These are phyloP conservation scores for Podotricha telesiphe DNA, from an alignment of 2,888 invertebrate genomes.

Conservation along the genomic window DNA sequence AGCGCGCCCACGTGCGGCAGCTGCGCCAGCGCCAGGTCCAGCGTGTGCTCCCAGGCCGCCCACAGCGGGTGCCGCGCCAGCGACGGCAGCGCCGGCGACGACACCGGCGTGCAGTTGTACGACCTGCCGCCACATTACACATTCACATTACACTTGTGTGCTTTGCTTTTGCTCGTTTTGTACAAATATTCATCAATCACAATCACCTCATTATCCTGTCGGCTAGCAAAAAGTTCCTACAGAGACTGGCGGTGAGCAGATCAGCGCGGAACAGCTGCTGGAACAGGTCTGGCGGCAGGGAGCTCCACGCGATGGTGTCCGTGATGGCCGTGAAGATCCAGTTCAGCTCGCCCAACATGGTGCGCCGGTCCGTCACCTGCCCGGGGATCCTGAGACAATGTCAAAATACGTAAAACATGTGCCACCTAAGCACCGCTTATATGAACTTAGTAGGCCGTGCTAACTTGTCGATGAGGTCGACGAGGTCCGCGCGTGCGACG, in stretches of 20 bases:
- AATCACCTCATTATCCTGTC: slow-evolving; percentile 93
- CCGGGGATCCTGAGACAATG: slow-evolving; percentile 93
- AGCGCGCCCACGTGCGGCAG: slow-evolving; percentile 87
- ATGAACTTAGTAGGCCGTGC: too few species aligned
- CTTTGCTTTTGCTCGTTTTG: too few species aligned
- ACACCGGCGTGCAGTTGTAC: slow-evolving; percentile 98
- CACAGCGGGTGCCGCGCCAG: slow-evolving; percentile 96
- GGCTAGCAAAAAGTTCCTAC: slow-evolving; percentile 97
- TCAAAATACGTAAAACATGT: too few species aligned
- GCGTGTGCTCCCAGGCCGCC: slow-evolving; percentile 98
- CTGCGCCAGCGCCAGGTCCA: slow-evolving; percentile 97
- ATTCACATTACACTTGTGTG: too few species aligned
- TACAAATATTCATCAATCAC: too few species aligned
- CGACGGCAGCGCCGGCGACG: slow-evolving; percentile 94
- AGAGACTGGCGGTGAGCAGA: slow-evolving; percentile 98
- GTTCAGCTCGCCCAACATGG: slow-evolving; percentile 99
- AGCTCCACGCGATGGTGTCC: slow-evolving; percentile 99
- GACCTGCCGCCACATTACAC: too few species aligned
- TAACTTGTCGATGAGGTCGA: slow-evolving; percentile 94
- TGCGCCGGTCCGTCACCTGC: slow-evolving; percentile 95
- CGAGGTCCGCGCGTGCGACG: slow-evolving; percentile 90
- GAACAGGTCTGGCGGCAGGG: slow-evolving; percentile 96
- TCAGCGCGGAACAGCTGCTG: slow-evolving; percentile 99
- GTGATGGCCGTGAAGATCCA: slow-evolving; percentile 99
- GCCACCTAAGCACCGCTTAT: too few species aligned